Evolutionary conservation across 2,113 vertebrate species (phyloP).

Genomic region (Athene noctua): DNA sequence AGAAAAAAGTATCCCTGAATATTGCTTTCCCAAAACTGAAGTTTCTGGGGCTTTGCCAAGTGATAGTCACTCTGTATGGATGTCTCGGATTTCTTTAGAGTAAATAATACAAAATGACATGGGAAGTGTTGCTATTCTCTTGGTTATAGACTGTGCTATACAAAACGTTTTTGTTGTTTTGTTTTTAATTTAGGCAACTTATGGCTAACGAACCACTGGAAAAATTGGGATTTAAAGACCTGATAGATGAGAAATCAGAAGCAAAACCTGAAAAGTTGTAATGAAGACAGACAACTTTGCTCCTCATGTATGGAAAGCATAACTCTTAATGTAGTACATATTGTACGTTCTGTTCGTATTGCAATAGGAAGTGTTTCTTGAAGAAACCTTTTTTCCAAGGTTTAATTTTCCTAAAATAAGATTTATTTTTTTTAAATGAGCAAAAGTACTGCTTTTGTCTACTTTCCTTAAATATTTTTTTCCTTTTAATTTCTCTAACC

Average conservation of each 20-base stretch:
- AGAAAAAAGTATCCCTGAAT: not conserved
- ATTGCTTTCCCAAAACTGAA: not conserved
- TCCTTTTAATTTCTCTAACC: not conserved
- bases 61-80: accelerated
- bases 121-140: not conserved
- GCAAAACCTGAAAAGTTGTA: constrained; percentile 44
- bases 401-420: not conserved
- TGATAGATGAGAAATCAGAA: constrained; percentile 70
- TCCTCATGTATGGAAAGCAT: not conserved
- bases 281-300: not conserved
- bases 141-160: not conserved
- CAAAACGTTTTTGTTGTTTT: not conserved
- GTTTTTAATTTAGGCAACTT: constrained; percentile 79
- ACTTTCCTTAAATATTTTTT: not conserved
- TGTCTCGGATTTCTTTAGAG: not conserved
- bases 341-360: not conserved
- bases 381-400: not conserved
- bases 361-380: not conserved
- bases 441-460: not conserved
- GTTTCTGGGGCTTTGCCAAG: not conserved
- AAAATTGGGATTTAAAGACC: constrained; percentile 90
- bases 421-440: not conserved
- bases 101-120: not conserved
- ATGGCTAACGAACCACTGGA: constrained; percentile 91
- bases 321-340: not conserved